Base-by-base conservation (phyloP, 2,113 vertebrate species). In the Sinocyclocheilus maitianheensis region DNA sequence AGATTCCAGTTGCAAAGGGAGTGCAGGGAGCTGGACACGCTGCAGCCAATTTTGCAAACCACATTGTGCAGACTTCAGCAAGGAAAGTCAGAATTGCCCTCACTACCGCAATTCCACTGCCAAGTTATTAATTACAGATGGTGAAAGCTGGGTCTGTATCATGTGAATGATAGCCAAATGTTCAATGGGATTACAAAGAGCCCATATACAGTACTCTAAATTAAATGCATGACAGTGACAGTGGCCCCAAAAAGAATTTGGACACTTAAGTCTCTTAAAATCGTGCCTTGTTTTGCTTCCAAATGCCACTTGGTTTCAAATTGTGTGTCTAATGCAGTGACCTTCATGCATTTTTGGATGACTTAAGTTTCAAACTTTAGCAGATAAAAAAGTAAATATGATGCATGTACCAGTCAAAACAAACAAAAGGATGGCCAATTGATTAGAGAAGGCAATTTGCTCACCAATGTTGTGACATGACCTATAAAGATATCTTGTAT, bases 51-150 rank as follows among this genome's bases (percentile, higher is more conserved):
- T 82, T 58, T 67, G 48, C 40, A 75, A 90, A 89, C 86, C 88
- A 90, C 81, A 87, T 69, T 88, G 88, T 86, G 84, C 85, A 86
- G 86, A 87, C 86, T 86, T 89, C 88, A 87, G 40, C 82, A 74
- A 74, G 69, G 82, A 74, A 84, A 84, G 69, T 58, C 69, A 74
- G 67, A 83, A 72, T 40, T 74, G 34, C 30, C 81, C 34, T 84
- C 82, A 60, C 67, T 22, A 74, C 82, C 67, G 1, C 82, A 60
- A 72, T 40, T 16, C 67, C 4, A 58, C 67, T n/a, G 22, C 30
- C 69, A 60, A 40, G 26, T 74, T 84, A 84, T 84, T 58, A 72
- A 75, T 60, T 58, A 37, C 34, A 84, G 69, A 74, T 58, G 82
- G 51, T 84, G 82, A 84, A 84, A 84, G 51, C 82, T 58, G 82